Base-by-base conservation (phyloP, 2,113 vertebrate species). In the Mormyrus lacerda region DNA sequence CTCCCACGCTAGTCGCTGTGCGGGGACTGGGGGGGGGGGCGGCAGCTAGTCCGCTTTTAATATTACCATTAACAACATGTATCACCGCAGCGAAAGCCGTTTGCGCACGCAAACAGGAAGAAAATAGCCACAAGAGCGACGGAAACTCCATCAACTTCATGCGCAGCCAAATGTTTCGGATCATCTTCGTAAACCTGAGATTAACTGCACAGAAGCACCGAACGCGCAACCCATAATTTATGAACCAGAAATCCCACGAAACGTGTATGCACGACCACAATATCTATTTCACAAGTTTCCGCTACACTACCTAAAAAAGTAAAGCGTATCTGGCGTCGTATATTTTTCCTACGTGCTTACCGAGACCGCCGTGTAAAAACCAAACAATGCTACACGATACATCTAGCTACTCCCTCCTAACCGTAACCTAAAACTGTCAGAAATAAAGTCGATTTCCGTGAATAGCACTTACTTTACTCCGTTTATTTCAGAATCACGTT, bases 381-480 rank as follows among this genome's bases (percentile, higher is more conserved):
- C 85, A 47, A 86, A 86, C 85, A 86, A 86, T 51, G 85, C 85
- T 17, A 86, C 19, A 53, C 5, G 48, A 51, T 31, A 65, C 31
- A 39, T 69, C n/a, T 87, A n/a, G 87, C 87, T 51, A 27, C 89
- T 31, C 89, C 91, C 87, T 44, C 65, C 1, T 31, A 88, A 42
- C 73, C 69, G 76, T 89, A 85, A 7, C 89, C 24, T 89, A 27
- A 73, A 35, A 35, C 76, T 7, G 82, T 47, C 44, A 39, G 21
- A 84, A 83, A 90, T 89, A 89, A 24, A 58, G n/a, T 85, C 7
- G 39, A 94, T 95, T 93, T 94, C 95, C 95, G 84, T 73, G 89
- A 79, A 24, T 88, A 90, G 87, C 83, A 92, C 89, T 93, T 92
- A 92, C 92, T 92, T 95, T 88, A 86, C 65, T 89, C 85, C 90